A percentile compares a stretch with the other conserved stretches of the same genome.
These are phyloP conservation scores for Heptranchias perlo DNA, from an alignment of 2,113 vertebrate species.

Conservation along the genomic window DNA sequence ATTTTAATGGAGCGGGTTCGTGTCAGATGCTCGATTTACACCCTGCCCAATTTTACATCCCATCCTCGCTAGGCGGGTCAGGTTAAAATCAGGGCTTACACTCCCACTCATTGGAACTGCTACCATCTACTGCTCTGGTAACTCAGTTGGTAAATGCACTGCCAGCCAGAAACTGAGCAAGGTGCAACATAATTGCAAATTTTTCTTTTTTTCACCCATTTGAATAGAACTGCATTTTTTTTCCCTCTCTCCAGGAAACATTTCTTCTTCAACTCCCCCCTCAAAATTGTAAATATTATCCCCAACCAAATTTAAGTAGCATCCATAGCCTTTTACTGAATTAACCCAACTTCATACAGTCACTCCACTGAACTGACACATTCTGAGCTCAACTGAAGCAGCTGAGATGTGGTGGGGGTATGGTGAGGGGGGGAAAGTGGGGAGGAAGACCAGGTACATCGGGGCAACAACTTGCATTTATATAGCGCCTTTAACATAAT, in stretches of 20 bases:
- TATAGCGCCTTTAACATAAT: too few species aligned
- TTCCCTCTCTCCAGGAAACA: background rate
- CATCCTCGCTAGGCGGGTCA: background rate
- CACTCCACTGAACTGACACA: too few species aligned
- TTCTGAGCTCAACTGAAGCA: too few species aligned
- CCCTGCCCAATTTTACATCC: too few species aligned
- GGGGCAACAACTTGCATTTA: too few species aligned
- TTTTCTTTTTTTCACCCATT: background rate
- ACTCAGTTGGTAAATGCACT: background rate
- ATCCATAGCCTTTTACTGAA: background rate
- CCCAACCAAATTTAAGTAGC: background rate
- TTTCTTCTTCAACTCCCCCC: background rate
- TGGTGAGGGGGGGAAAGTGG: too few species aligned
- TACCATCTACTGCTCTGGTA: background rate
- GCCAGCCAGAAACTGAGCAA: background rate
- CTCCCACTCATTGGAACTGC: background rate
- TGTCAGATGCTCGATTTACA: too few species aligned
- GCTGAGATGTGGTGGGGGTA: too few species aligned
- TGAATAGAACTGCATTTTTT: background rate
- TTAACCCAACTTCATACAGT: background rate
- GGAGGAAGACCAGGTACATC: too few species aligned
- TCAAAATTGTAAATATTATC: background rate
- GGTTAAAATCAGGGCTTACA: background rate
- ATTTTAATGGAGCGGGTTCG: too few species aligned
- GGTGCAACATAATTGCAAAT: background rate